phyloP scores from a whole-genome alignment of 1,140 invertebrate species.

The Neodiprion lecontei region DNA sequence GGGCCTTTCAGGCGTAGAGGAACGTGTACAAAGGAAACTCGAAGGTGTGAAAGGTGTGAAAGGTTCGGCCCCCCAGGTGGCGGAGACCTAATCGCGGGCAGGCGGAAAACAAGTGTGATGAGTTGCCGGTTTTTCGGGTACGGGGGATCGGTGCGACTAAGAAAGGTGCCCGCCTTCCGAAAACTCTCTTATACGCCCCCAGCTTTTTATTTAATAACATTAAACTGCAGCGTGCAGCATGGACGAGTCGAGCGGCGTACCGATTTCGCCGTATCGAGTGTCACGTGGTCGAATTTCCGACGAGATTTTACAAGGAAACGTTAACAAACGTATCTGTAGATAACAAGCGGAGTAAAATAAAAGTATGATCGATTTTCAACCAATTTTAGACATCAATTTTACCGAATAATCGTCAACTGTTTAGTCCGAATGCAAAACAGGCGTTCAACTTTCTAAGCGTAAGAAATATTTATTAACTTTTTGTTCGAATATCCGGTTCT shows the following conservation, averaged over 20 bases:
- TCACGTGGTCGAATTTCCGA: no score
- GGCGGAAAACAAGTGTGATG: conserved; percentile 54
- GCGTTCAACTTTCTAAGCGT: not conserved
- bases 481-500: not conserved
- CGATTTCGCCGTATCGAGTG: no score
- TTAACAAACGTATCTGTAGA: no score
- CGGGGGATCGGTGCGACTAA: not conserved
- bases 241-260: no score
- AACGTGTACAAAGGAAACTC: conserved; percentile 42
- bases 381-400: no score
- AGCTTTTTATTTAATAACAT: conserved; percentile 1
- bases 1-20: conserved; percentile 47
- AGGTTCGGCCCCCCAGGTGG: conserved; percentile 41
- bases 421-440: not conserved
- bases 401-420: no score
- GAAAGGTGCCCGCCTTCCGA: conserved; percentile 1
- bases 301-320: no score
- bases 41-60: conserved; percentile 16
- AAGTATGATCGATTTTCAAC: no score
- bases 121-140: conserved; percentile 43
- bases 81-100: conserved; percentile 46
- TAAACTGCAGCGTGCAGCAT: not conserved
- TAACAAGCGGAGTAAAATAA: no score
- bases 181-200: not conserved
- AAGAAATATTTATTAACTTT: not conserved